These are phyloP conservation scores for Anthrax anthrax DNA, from an alignment of 2,888 invertebrate genomes.

Conservation along the genomic window DNA sequence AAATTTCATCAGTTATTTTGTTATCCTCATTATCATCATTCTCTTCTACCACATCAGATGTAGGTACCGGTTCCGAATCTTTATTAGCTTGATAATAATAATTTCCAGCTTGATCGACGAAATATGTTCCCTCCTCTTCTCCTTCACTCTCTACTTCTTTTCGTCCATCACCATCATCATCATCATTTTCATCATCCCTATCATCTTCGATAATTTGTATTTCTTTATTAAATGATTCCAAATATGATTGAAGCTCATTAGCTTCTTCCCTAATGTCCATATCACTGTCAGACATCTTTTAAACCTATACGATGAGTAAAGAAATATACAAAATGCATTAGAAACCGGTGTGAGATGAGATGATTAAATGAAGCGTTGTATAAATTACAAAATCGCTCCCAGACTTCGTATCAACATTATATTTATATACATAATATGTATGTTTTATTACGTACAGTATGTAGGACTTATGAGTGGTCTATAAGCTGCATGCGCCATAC, in stretches of 20 bases:
- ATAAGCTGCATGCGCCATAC: too few relatives aligned
- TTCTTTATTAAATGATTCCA: constrained; percentile 71
- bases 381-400: too few relatives aligned
- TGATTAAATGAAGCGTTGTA: too few relatives aligned
- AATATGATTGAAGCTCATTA: constrained; percentile 55
- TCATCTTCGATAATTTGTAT: constrained; percentile 33
- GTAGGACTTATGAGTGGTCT: too few relatives aligned
- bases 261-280: constrained; percentile 17
- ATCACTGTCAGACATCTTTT: background rate
- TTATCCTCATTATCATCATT: background rate
- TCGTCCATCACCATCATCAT: constrained; percentile 6
- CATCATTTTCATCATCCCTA: constrained; percentile 23
- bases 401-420: too few relatives aligned
- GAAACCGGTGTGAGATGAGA: too few relatives aligned
- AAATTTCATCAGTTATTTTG: constrained; percentile 1
- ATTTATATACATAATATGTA: too few relatives aligned
- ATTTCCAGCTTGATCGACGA: constrained; percentile 66
- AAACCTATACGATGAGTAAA: background rate
- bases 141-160: constrained; percentile 27
- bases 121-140: constrained; percentile 55
- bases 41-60: constrained; percentile 1
- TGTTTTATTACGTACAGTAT: too few relatives aligned
- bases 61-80: constrained; percentile 46
- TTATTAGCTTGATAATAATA: constrained; percentile 67
- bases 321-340: too few relatives aligned